Evolutionary conservation across 2,888 invertebrate genomes (phyloP).

Genomic region (Ormyrus thymus): DNA sequence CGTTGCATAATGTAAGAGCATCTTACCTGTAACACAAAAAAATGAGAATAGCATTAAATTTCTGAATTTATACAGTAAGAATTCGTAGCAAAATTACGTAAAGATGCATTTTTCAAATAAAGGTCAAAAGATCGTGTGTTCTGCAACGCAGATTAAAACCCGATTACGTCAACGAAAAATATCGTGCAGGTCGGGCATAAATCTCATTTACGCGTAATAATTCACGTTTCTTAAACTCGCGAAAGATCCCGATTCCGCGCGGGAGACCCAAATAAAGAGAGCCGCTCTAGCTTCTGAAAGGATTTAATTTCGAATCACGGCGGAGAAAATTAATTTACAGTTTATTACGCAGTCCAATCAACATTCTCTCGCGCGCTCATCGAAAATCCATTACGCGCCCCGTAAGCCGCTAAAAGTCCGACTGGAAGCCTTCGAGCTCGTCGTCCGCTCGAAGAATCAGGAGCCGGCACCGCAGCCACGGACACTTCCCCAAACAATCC

Average conservation of each 20-base stretch:
- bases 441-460: no score
- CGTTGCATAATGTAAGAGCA: not conserved
- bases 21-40: conserved; percentile 40
- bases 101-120: not conserved
- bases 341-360: conserved; percentile 39
- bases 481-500: not conserved
- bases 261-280: conserved; percentile 12
- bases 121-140: not conserved
- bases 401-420: conserved; percentile 18
- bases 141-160: conserved; percentile 24
- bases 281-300: conserved; percentile 11
- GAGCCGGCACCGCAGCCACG: not conserved
- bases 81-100: no score
- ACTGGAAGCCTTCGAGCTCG: not conserved
- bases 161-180: conserved; percentile 35
- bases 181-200: conserved; percentile 11
- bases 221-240: conserved; percentile 9
- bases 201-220: conserved; percentile 26
- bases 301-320: conserved; percentile 39
- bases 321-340: conserved; percentile 46
- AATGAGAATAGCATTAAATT: not conserved
- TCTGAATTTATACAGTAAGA: no score
- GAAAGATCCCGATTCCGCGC: conserved; percentile 4
- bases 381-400: conserved; percentile 31
- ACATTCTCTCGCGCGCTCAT: conserved; percentile 32